A percentile compares a stretch with the other conserved stretches of the same genome.
Conservation (phyloP, 2,113 vertebrate species). For the Dasyprocta punctata region DNA sequence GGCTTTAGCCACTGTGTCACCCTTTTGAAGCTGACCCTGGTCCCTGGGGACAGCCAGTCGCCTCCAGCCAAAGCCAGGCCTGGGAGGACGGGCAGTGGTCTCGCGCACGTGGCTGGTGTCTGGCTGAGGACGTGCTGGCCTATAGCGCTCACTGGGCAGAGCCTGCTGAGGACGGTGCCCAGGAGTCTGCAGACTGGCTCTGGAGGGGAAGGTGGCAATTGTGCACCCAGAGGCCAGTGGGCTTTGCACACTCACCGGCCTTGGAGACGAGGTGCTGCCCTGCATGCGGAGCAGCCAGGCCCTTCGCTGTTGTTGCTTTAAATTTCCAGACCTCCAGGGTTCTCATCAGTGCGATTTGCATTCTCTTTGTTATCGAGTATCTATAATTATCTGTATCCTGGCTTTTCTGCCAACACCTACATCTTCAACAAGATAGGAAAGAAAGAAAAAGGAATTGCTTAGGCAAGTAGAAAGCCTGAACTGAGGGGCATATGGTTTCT, state of each 20-base stretch:
- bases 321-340: not conserved
- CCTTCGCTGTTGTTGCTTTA: not conserved
- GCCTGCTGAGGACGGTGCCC: not conserved
- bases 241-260: not conserved
- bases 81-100: not conserved
- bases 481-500: not conserved
- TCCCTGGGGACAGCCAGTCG: not conserved
- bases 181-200: not conserved
- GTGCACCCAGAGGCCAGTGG: not conserved
- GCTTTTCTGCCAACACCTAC: constrained; percentile 12
- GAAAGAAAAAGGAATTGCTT: not conserved
- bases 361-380: not conserved
- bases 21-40: not conserved
- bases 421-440: not conserved
- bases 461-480: not conserved
- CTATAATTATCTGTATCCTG: not conserved
- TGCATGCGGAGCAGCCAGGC: not conserved
- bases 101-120: not conserved
- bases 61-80: not conserved
- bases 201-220: not conserved
- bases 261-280: not conserved
- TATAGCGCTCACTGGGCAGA: too few relatives aligned
- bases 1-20: not conserved
- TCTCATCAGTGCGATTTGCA: not conserved
- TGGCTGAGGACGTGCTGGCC: not conserved